Conservation (phyloP, 2,113 vertebrate species). For the Rhinogobius similis region DNA sequence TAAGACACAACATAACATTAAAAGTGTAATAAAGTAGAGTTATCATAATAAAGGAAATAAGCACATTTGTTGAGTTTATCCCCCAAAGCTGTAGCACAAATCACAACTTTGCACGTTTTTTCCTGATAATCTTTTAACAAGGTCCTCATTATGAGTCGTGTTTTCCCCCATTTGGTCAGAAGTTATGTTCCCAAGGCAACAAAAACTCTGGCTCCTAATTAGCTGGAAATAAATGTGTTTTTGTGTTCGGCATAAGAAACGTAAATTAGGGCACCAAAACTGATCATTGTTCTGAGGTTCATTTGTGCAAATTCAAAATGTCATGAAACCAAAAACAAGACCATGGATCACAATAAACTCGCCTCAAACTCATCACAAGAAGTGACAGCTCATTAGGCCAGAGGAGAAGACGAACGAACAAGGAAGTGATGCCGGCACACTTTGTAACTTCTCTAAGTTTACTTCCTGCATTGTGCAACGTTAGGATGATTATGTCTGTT, state of each 20-base stretch:
- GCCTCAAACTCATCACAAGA: background rate
- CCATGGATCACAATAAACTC: background rate
- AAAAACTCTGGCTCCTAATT: background rate
- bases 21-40: background rate
- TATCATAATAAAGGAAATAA: background rate
- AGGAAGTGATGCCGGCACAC: background rate
- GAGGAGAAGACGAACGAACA: conserved; percentile 1
- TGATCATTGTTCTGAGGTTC: conserved; percentile 3
- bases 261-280: background rate
- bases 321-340: background rate
- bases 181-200: conserved; percentile 8
- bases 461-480: background rate
- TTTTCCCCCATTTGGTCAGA: conserved; percentile 5
- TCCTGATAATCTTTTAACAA: conserved; percentile 8
- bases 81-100: background rate
- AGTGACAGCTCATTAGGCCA: conserved; percentile 8
- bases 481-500: background rate
- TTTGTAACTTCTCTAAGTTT: background rate
- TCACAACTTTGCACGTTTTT: background rate
- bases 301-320: conserved; percentile 6
- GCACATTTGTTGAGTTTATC: background rate
- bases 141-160: background rate
- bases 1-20: background rate
- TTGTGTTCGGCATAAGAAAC: background rate
- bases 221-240: conserved; percentile 1